Conservation (phyloP, 1,140 invertebrate species). For the Aphis craccivora region DNA sequence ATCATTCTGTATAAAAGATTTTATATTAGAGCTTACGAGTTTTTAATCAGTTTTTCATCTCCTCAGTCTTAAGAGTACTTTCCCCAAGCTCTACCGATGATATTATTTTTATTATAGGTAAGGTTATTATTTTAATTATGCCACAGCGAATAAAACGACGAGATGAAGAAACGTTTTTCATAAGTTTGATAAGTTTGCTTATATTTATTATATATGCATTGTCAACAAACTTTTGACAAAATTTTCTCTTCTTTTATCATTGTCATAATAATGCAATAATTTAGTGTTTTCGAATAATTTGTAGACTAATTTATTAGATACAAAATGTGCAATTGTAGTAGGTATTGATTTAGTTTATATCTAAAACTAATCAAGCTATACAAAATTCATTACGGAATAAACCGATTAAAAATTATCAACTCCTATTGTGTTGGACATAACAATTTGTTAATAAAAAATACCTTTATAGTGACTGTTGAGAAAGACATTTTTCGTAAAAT, state of each 20-base stretch:
- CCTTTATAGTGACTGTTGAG: neutral
- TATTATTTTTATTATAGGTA: neutral
- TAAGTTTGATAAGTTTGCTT: neutral
- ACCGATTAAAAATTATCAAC: neutral
- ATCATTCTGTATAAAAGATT: neutral
- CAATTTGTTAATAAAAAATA: neutral
- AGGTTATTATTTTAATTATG: neutral
- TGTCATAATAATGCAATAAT: neutral
- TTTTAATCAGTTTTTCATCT: neutral
- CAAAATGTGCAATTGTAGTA: neutral
- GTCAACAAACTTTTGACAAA: slow-evolving; percentile 11
- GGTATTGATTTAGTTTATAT: neutral
- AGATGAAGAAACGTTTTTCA: neutral
- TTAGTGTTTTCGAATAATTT: neutral
- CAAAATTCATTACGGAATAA: neutral
- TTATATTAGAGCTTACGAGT: neutral
- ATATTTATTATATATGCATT: neutral
- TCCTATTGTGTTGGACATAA: neutral
- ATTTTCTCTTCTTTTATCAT: neutral
- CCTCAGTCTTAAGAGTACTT: neutral
- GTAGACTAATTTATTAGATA: neutral
- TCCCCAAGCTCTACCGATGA: neutral
- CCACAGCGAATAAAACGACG: neutral
- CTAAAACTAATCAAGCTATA: neutral
- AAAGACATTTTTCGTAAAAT: neutral